These are phyloP conservation scores for Euplagia quadripunctaria DNA, from an alignment of 2,888 invertebrate genomes.

Conservation along the genomic window DNA sequence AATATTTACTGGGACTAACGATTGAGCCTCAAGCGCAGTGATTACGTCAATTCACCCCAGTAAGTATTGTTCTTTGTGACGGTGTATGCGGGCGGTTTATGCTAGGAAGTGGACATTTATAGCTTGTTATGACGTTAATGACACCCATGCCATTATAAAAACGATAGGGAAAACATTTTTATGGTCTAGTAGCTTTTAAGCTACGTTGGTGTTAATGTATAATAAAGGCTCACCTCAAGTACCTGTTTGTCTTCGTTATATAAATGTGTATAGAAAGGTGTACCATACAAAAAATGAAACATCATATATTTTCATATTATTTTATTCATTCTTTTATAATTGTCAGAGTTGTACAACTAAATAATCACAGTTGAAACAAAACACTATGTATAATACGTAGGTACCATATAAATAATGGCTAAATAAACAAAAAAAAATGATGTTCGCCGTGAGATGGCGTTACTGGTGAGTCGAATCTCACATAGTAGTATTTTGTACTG, in stretches of 20 bases:
- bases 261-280: not conserved
- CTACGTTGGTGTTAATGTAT: constrained; percentile 3
- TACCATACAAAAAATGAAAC: constrained; percentile 55
- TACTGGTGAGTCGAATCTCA: constrained; percentile 33
- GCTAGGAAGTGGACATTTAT: constrained; percentile 20
- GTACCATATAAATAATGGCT: constrained; percentile 72
- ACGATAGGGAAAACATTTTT: constrained; percentile 7
- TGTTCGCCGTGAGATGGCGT: constrained; percentile 55
- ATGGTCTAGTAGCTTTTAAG: constrained; percentile 16
- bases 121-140: constrained; percentile 11
- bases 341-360: constrained; percentile 88
- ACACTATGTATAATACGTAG: constrained; percentile 73
- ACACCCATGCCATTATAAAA: constrained; percentile 11
- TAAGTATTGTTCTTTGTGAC: constrained; percentile 14
- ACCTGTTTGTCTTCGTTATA: not conserved
- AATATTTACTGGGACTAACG: not conserved
- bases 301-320: constrained; percentile 69
- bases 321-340: constrained; percentile 87
- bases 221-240: not conserved
- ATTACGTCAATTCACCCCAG: constrained; percentile 9
- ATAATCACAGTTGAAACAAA: constrained; percentile 89
- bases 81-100: not conserved
- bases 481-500: constrained; percentile 74
- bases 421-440: constrained; percentile 66
- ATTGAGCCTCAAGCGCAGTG: constrained; percentile 10